Evolutionary conservation across 2,888 invertebrate species (phyloP).

Genomic region (Hydrotaea diabolus): DNA sequence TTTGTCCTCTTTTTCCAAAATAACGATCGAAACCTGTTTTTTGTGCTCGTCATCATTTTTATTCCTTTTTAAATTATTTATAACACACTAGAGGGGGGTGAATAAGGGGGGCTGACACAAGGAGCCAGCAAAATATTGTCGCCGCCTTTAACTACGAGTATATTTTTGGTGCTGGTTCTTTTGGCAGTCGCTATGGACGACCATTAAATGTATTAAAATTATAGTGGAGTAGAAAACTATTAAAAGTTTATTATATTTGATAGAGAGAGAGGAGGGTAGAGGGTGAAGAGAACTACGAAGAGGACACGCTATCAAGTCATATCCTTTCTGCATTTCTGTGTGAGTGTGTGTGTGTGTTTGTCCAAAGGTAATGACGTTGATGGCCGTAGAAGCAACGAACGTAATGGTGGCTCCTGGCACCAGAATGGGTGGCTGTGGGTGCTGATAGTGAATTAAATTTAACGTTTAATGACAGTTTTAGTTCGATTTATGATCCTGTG

Average conservation of each 20-base stretch:
- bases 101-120: not conserved
- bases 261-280: not conserved
- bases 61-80: not conserved
- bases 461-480: slow-evolving; percentile 38
- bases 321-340: not conserved
- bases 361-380: not conserved
- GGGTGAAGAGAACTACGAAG: too few species aligned
- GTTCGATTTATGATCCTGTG: slow-evolving; percentile 26
- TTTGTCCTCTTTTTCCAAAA: too few species aligned
- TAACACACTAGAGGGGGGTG: not conserved
- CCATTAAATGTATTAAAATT: slow-evolving; percentile 32
- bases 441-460: slow-evolving; percentile 25
- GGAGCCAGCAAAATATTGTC: not conserved
- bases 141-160: not conserved
- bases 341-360: too few species aligned
- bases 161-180: not conserved
- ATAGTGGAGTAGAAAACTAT: slow-evolving; percentile 36
- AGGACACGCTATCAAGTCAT: not conserved
- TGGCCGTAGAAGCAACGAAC: not conserved
- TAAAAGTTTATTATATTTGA: slow-evolving; percentile 49
- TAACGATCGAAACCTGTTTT: not conserved
- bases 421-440: not conserved
- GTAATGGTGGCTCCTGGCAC: not conserved
- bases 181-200: not conserved
- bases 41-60: not conserved